Percentiles rank a stretch among this genome's conserved stretches.
Conservation (phyloP, 2,797 vertebrate species). For the Champsocephalus esox region DNA sequence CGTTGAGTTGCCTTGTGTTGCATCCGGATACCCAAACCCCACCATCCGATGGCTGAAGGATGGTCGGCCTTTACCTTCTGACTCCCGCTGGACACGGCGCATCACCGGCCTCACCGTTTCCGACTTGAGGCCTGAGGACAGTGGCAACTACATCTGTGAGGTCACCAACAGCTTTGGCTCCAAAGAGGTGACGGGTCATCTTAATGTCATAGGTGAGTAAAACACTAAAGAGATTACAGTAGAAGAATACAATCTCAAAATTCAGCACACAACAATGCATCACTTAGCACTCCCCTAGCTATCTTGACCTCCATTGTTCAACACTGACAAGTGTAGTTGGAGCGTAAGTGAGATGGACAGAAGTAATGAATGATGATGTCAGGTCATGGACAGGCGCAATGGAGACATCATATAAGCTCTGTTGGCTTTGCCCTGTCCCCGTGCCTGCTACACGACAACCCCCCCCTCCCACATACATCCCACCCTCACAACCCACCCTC, state of each 20-base stretch:
- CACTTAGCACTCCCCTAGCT: constrained; percentile 1
- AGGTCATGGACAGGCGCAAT: constrained; percentile 16
- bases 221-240: neutral
- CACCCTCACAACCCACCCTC: constrained; percentile 11
- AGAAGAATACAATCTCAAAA: neutral
- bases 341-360: constrained; percentile 16
- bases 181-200: constrained; percentile 93
- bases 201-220: constrained; percentile 92
- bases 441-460: constrained; percentile 24
- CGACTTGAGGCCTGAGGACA: constrained; percentile 94
- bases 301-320: neutral
- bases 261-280: neutral
- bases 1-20: constrained; percentile 94
- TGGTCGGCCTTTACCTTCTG: constrained; percentile 91
- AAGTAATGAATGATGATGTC: constrained; percentile 35
- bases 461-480: neutral
- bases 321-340: constrained; percentile 20
- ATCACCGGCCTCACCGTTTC: constrained; percentile 94
- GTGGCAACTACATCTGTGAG: constrained; percentile 97
- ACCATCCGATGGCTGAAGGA: constrained; percentile 97
- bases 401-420: constrained; percentile 56
- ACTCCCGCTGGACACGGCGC: constrained; percentile 93
- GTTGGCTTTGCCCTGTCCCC: constrained; percentile 32
- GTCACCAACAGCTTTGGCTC: constrained; percentile 99
- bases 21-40: constrained; percentile 95